Evolutionary conservation across 2,113 vertebrate species (phyloP).

Genomic region (Nematolebias whitei): DNA sequence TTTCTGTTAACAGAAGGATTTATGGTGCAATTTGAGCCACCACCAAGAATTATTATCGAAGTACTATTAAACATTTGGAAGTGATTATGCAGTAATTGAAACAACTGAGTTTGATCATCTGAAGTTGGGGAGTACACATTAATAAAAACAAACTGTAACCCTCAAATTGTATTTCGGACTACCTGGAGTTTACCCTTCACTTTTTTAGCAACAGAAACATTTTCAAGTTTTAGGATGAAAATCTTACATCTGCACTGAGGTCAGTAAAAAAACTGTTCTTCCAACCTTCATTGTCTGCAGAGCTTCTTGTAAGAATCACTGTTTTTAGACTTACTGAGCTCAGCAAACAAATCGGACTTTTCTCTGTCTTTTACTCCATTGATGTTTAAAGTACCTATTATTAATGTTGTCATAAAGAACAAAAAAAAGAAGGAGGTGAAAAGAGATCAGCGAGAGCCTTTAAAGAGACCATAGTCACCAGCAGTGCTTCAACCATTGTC

Average conservation of each 20-base stretch:
- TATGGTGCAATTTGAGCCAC: neutral
- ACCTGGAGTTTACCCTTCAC: neutral
- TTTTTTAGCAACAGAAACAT: conserved; percentile 1
- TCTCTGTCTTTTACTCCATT: no score
- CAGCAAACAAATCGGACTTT: no score
- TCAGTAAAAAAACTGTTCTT: neutral
- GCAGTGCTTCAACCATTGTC: no score
- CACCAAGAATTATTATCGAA: neutral
- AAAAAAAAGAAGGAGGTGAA: no score
- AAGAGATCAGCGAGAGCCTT: no score
- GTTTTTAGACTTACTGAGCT: no score
- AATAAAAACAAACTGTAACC: neutral
- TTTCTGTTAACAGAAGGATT: conserved; percentile 5
- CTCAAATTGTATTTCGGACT: neutral
- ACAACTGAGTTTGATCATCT: neutral
- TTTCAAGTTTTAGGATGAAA: neutral
- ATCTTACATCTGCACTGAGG: neutral
- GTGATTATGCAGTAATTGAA: neutral
- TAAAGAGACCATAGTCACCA: no score
- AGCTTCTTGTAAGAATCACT: no score
- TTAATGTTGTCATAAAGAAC: no score
- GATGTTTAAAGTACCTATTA: no score
- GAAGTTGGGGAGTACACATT: neutral
- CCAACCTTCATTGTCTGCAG: no score
- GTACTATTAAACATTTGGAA: neutral